Base-by-base conservation (phyloP, 2,888 invertebrate species). In the Branchellion lobata region DNA sequence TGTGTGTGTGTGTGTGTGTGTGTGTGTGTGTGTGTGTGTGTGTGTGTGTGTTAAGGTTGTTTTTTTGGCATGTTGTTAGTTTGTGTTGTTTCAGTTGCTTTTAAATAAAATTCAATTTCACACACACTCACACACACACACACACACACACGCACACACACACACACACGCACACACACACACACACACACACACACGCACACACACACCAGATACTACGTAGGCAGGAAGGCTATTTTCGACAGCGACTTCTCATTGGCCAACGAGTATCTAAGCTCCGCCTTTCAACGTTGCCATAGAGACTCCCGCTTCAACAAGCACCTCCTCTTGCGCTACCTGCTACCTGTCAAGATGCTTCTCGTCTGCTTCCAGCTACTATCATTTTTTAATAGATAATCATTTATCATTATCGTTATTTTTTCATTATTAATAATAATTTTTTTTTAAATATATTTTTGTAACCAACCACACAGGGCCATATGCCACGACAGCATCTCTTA, bases 221-320 rank as follows among this genome's bases (percentile, higher is more conserved):
- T 96, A 27, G 98, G 98, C 0, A 91, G 97, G 40, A 97, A 98
- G 87, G 94, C 96, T 1, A 97, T 99, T 95, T 99, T 98, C 87
- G 98, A 99, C 88, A 95, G 95, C 79, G 95, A 98, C 86, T 96
- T 96, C 86, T 21, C 31, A 89, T 82, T 86, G 88, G 98, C 98
- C 31, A 96, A 98, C 87, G 93, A 94, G 86, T 94, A 93, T 85
- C 88, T 99, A 31, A 92, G 94, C 0, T 99, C 92, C 88, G 96
- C 98, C 0, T 98, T 98, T 87, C 91, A 93, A 86, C 92, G 93
- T 85, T 97, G 98, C 85, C 94, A 95, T 84, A 85, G 85, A n/a
- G 90, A 90, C 81, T 90, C 90, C 79, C 90, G 89, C 79, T 93
- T 92, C 85, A 99, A 99, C 87, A 97, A 97, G 86, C 90, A 94